Base-by-base conservation (phyloP, 2,888 invertebrate species). In the Salticus scenicus region DNA sequence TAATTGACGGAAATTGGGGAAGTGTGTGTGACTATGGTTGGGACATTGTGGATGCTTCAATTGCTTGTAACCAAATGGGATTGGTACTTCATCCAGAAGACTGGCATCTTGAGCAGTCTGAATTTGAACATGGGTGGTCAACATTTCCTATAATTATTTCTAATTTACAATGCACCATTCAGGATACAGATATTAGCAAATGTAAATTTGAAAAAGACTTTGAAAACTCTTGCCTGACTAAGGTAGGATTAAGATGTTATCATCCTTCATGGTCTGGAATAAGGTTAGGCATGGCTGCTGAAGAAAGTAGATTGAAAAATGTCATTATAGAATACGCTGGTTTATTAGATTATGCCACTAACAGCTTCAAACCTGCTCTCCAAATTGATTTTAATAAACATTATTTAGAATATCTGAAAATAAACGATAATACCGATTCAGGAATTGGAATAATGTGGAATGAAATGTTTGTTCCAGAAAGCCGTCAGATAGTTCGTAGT, bases 11-110 rank as follows among this genome's bases (percentile, higher is more conserved):
- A 0, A 94, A 94, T 90, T 99, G 99, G 99, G 99, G 99, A 42
- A 98, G 98, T 0, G 96, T 99, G 0, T 99, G 99, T 91, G 96
- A 96, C 91, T 97, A 99, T 90, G 96, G 96, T 67, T 99, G 99
- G 98, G 97, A 95, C 66, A 94, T 96, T 27, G 93, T 94, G 64
- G 95, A 97, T 90, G 98, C 99, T 0, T 96, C 98, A 0, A 92
- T 99, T 70, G 97, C 96, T 0, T 99, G 99, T 90, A 96, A 98
- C 91, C 98, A 99, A 91, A 92, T 99, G 88, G 99, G 99, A 0
- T 93, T 97, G 87, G 96, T 96, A 0, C 93, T 98, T 20, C 98
- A 99, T 91, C 97, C 98, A 0, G 94, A 95, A 88, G 96, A 97
- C 91, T 98, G 98, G 97, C 94, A 94, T 88, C 92, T 97, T 89